Evolutionary conservation across 2,797 vertebrate species (phyloP).

Genomic region (Thaleichthys pacificus): DNA sequence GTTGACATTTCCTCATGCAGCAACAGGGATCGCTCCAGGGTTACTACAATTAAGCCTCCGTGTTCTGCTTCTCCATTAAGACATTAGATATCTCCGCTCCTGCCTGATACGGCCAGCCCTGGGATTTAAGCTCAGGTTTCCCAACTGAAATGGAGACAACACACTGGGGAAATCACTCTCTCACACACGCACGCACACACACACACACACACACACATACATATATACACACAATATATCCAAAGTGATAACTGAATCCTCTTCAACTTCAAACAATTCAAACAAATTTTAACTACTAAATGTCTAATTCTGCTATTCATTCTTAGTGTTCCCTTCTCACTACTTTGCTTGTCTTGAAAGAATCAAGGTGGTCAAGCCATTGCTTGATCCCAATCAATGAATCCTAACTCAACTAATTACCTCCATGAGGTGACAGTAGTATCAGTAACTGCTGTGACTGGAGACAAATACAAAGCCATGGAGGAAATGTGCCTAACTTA

Average conservation of each 20-base stretch:
- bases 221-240: background rate
- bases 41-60: slow-evolving; percentile 24
- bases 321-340: too few species aligned
- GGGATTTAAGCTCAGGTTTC: slow-evolving; percentile 57
- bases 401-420: too few species aligned
- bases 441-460: background rate
- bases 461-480: too few species aligned
- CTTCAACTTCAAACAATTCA: too few species aligned
- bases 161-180: slow-evolving; percentile 4
- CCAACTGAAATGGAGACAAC: slow-evolving; percentile 61
- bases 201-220: slow-evolving; percentile 35
- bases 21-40: slow-evolving; percentile 12
- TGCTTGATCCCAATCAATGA: too few species aligned
- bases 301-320: too few species aligned
- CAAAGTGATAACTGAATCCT: too few species aligned
- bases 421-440: too few species aligned
- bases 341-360: too few species aligned
- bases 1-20: too few species aligned
- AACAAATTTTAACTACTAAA: too few species aligned
- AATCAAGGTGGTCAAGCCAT: too few species aligned
- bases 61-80: slow-evolving; percentile 61
- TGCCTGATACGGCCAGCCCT: slow-evolving; percentile 51
- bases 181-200: background rate
- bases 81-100: slow-evolving; percentile 61
- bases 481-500: background rate